Base-by-base conservation (phyloP, 2,797 vertebrate species). In the Falco berigora region DNA sequence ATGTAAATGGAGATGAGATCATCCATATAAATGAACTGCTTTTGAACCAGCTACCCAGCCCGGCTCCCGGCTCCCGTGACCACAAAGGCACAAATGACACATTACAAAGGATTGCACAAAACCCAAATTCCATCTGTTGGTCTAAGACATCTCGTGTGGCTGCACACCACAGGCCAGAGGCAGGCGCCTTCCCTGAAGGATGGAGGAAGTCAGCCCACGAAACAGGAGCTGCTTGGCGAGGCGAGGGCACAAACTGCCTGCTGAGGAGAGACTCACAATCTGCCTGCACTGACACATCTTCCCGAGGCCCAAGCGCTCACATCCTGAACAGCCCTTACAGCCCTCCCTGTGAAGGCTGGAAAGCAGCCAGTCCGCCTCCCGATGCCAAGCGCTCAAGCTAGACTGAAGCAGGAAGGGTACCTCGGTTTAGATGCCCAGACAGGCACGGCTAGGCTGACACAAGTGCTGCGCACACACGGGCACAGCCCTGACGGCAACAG, bases 391-490 rank as follows among this genome's bases (percentile, higher is more conserved):
- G 2, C 47, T 68, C 32, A 14, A 34, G 63, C 2, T 52, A 79
- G 30, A 61, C 3, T 10, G 44, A 74, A 28, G 56, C 14, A 59
- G 59, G 42, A 7, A 5, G 25, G 53, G 18, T 47, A 5, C 25
- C 16, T 69, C 2, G 4, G 19, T 42, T 74, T 38, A 52, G 62
- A 68, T 27, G 50, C 28, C 18, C 10, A 21, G 40, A 59, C 24
- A 66, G 40, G 59, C 69, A 75, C 0, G 2, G 36, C 18, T 32
- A 30, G 13, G 46, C 32, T 20, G 55, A 49, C 42, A 14, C 74
- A 44, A 50, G 36, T 5, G 13, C 46, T 28, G 62, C 1, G 3
- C 0, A 0, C 40, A 18, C n/a, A 62, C 0, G 1, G 59, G 32
- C 14, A 77, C 0, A 2, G 50, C 38, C 22, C 23, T 4, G 4